These are phyloP conservation scores for Porites cylindrica DNA, from an alignment of 92 coral and sea anemone genomes.

Conservation along the genomic window DNA sequence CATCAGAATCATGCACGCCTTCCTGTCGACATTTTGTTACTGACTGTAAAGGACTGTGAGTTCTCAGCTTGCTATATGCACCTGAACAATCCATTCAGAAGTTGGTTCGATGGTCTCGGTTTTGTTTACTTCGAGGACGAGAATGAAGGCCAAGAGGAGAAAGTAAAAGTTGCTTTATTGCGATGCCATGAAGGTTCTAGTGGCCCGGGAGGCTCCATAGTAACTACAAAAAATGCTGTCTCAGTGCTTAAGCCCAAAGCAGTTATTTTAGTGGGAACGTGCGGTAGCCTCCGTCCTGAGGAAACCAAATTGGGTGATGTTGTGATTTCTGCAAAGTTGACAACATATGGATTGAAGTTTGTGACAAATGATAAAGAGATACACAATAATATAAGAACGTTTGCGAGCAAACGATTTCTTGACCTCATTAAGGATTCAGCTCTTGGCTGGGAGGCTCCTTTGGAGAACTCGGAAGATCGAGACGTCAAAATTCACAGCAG, in stretches of 20 bases:
- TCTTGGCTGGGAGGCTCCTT: constrained; percentile 6
- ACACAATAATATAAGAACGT: background rate
- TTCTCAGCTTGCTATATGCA: too few species aligned
- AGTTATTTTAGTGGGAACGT: constrained; percentile 42
- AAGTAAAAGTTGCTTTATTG: constrained; percentile 36
- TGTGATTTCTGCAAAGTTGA: constrained; percentile 33
- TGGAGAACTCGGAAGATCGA: background rate
- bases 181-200: constrained; percentile 14
- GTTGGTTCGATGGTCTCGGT: background rate
- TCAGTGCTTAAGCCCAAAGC: constrained; percentile 35
- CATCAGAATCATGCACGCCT: too few species aligned
- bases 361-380: background rate
- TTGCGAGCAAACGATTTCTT: background rate
- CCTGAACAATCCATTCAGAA: background rate
- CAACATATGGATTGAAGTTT: background rate
- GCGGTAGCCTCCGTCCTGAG: constrained; percentile 17
- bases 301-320: constrained; percentile 54
- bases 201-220: constrained; percentile 9
- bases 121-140: background rate
- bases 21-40: background rate
- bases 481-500: too few species aligned
- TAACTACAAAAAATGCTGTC: constrained; percentile 17
- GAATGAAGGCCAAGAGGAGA: constrained; percentile 2
- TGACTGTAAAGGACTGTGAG: too few species aligned
- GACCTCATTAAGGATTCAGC: constrained; percentile 21